Evolutionary conservation across 2,113 vertebrate species (phyloP), one percentile per base, ranked within the genome.

Genomic region (Vulpes vulpes): DNA sequence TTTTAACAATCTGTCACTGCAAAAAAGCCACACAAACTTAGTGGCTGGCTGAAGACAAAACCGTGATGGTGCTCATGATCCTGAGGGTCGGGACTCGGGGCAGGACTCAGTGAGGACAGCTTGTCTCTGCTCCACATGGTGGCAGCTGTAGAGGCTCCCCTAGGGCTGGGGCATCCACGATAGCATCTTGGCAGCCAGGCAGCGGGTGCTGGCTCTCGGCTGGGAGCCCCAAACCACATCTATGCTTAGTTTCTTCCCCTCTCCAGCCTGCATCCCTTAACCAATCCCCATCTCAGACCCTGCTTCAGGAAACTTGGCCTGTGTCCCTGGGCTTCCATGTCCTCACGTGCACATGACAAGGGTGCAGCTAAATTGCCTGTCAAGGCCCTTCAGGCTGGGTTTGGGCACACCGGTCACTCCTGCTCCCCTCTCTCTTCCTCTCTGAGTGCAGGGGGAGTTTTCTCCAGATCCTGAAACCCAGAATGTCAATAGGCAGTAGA

Each of bases 111-210:
- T 25, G 30, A 43, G 38, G 15, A 51, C 51, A 38, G 22, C 4
- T 51, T 30, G 53, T 16, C 15, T 35, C 2, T 53, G 8, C 14
- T 64, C 32, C 2, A 51, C 1, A 0, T 23, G 69, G 16, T 25
- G 8, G 17, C 14, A 11, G 0, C 15, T 71, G 30, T 10, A 16
- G 51, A 74, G 19, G 25, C 8, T 64, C 0, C 2, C 0, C 7
- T 19, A 25, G 14, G 8, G 25, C 23, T 35, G 20, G 23, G 73
- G 11, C 19, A n/a, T 51, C 57, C 12, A 25, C 53, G 49, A 8
- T 0, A n/a, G 8, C 22, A 9, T 35, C 35, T 51, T 19, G 22
- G 71, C 69, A 22, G 32, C 19, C 3, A 2, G 62, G 59, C 76
- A 35, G n/a, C 59, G 57, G 38, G 23, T 49, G 16, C 43, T 95